Evolutionary conservation across 1,140 invertebrate species (phyloP).

Genomic region (Hermetia illucens): DNA sequence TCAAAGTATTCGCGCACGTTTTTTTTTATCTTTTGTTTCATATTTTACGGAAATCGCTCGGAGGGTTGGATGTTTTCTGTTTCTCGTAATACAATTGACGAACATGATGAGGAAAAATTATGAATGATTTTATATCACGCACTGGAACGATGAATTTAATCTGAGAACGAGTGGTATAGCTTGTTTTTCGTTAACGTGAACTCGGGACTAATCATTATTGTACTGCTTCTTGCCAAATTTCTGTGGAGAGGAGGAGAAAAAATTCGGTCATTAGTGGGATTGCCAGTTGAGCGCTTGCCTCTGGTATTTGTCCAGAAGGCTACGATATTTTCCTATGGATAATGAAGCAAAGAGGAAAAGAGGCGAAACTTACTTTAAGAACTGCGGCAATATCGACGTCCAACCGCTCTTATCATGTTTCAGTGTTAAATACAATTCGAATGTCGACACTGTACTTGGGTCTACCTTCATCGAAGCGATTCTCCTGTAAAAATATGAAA

Average conservation of each 20-base stretch:
- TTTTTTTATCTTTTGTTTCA: no score
- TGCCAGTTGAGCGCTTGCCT: no score
- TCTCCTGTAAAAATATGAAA: slow-evolving; percentile 12
- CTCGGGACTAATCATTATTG: slow-evolving; percentile 69
- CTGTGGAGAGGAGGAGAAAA: slow-evolving; percentile 37
- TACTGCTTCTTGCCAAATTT: slow-evolving; percentile 65
- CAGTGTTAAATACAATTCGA: slow-evolving; percentile 69
- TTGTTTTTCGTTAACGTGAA: slow-evolving; percentile 77
- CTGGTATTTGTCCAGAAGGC: no score
- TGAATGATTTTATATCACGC: no score
- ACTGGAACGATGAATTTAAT: not conserved
- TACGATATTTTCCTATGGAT: no score
- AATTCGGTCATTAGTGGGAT: no score
- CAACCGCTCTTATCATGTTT: slow-evolving; percentile 68
- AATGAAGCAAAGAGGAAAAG: no score
- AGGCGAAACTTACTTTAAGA: slow-evolving; percentile 77
- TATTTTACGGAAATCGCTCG: no score
- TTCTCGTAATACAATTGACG: no score
- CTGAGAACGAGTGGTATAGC: slow-evolving; percentile 49
- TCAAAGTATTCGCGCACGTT: no score
- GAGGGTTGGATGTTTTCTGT: no score
- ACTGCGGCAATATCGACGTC: slow-evolving; percentile 68
- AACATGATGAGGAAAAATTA: no score
- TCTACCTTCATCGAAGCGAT: slow-evolving; percentile 62
- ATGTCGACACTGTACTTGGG: slow-evolving; percentile 67